These are phyloP conservation scores for Mormyrops boulengeri DNA, from an alignment of 2,797 vertebrate species.

Conservation along the genomic window DNA sequence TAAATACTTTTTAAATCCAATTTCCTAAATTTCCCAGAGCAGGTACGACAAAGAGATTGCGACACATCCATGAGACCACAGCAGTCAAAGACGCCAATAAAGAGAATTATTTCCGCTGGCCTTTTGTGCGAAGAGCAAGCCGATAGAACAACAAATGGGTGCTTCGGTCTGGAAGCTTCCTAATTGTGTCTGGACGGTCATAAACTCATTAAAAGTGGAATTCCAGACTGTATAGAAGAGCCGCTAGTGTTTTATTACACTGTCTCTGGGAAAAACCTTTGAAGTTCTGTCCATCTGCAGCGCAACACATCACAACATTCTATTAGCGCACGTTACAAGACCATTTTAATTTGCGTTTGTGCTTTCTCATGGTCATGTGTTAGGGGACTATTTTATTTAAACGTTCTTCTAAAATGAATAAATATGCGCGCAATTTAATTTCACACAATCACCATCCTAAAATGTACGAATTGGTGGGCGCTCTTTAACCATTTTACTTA, in stretches of 20 bases:
- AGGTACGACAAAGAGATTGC: conserved; percentile 60
- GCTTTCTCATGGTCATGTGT: neutral
- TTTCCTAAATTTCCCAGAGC: conserved; percentile 9
- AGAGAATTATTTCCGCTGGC: conserved; percentile 86
- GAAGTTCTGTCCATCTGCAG: conserved; percentile 89
- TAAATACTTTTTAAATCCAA: neutral
- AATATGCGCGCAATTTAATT: neutral
- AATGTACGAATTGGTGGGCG: neutral
- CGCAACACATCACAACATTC: conserved; percentile 76
- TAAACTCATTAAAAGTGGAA: conserved; percentile 96
- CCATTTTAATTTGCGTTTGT: neutral
- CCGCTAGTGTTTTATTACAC: conserved; percentile 84
- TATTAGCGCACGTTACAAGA: neutral
- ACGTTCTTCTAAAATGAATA: neutral
- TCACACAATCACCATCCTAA: neutral
- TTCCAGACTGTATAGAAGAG: conserved; percentile 94
- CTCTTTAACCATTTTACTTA: neutral
- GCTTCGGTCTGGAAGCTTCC: conserved; percentile 85
- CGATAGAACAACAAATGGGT: conserved; percentile 87
- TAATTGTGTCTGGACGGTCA: conserved; percentile 95
- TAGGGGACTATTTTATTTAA: neutral
- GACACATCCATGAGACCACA: conserved; percentile 58
- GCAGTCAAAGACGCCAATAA: conserved; percentile 75
- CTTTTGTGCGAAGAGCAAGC: conserved; percentile 74
- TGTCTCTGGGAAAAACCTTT: conserved; percentile 82